Evolutionary conservation across 2,888 invertebrate genomes (phyloP), one percentile per base, ranked within the genome.

Genomic region (Silvanus unidentatus): DNA sequence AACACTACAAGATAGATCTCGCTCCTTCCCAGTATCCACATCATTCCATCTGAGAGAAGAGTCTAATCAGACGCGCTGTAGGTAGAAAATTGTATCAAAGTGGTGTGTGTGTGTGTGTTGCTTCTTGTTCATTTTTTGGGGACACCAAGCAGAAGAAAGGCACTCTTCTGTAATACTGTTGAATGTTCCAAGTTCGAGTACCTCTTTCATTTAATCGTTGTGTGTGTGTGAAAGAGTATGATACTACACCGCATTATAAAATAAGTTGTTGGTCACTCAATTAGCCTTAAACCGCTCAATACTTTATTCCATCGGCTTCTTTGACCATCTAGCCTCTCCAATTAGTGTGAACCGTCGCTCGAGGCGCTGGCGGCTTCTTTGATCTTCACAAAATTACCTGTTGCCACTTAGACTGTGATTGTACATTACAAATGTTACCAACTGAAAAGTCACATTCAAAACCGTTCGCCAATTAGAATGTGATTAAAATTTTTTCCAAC

Each of bases 271-370:
- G 72, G 71, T 70, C 72, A 72, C 72, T 72, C 72, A 72, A 71
- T 72, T 71, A 72, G 70, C 68, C 65, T 58, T 58, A 62, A 64
- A 70, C 68, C 71, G 69, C 70, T 72, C 72, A 69, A 72, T 72
- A 72, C 69, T 70, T 67, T 66, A 67, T 70, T 70, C 70, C 69
- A 66, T 66, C 73, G 72, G 73, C 70, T 69, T 63, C 70, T 70
- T 71, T 73, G 71, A 71, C 70, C 70, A 64, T 66, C 68, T 59
- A 63, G 68, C 66, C 68, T 71, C 71, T 72, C 73, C 73, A 73
- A 73, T 73, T 73, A 73, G 73, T 71, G 70, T 68, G 70, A 70
- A 70, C 71, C 73, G 73, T 72, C 71, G 73, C 73, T 64, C 56
- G 59, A 55, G 70, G 73, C 70, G 50, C 44, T 51, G 63, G 66